Conservation (phyloP, 35 echinoderm and acorn worm species). For the Apostichopus californicus region DNA sequence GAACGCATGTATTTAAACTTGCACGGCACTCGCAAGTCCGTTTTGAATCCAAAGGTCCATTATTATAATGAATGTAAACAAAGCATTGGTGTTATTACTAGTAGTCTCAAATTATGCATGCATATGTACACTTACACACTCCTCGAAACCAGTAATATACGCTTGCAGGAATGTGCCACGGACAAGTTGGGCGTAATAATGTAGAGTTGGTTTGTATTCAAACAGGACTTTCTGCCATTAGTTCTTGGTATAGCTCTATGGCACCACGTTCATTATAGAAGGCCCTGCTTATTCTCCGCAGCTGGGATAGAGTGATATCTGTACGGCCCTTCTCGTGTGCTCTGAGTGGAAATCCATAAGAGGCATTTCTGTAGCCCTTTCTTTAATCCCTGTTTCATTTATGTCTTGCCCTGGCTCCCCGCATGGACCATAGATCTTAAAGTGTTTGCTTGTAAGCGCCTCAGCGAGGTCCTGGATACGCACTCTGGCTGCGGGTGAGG, state of each 20-base stretch:
- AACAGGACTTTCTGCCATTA: neutral
- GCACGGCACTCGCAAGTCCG: too few species aligned
- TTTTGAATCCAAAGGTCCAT: too few species aligned
- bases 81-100: too few species aligned
- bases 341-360: neutral
- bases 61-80: too few species aligned
- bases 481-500: too few species aligned
- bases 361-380: neutral
- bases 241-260: neutral
- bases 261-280: neutral
- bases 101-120: neutral
- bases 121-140: neutral
- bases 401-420: slow-evolving; percentile 54
- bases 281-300: neutral
- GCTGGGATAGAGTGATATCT: slow-evolving; percentile 1
- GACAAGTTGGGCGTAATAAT: neutral
- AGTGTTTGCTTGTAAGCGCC: neutral
- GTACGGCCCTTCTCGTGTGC: neutral
- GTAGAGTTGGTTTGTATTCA: neutral
- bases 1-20: too few species aligned
- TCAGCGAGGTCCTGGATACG: neutral
- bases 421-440: slow-evolving; percentile 17
- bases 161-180: neutral
- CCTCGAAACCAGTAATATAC: neutral
- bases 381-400: neutral